Percentiles rank a stretch among this genome's conserved stretches.
These are phyloP conservation scores for Anser cygnoides DNA, from an alignment of 2,113 vertebrate genomes.

Conservation along the genomic window DNA sequence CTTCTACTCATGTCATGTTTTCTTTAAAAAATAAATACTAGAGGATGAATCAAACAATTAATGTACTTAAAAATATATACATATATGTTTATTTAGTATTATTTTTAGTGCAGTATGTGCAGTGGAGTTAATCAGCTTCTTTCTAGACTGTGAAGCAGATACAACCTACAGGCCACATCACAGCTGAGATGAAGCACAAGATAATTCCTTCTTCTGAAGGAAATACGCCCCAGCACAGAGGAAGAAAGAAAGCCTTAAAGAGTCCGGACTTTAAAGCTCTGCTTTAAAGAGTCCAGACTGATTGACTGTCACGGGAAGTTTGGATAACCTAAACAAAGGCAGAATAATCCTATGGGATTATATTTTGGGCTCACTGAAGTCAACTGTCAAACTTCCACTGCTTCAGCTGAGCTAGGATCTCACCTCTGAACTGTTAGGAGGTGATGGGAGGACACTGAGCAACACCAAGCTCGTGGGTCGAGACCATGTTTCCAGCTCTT, in stretches of 20 bases:
- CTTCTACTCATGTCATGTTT: background rate
- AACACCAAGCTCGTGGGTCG: background rate
- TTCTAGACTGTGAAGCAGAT: background rate
- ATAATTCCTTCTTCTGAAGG: background rate
- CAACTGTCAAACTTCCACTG: background rate
- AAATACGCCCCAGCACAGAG: background rate
- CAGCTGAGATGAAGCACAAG: background rate
- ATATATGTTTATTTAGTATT: background rate
- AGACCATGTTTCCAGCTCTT: background rate
- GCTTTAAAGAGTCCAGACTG: background rate
- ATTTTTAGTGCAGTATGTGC: too few relatives aligned
- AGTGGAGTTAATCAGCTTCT: background rate
- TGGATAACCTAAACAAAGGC: background rate
- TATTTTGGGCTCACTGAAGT: background rate
- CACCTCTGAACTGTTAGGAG: background rate
- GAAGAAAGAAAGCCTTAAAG: background rate
- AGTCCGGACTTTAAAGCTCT: background rate
- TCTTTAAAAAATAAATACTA: background rate
- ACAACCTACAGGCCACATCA: background rate
- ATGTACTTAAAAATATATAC: background rate
- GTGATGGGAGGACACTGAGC: background rate
- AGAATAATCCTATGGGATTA: background rate
- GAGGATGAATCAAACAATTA: background rate
- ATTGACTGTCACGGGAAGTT: background rate
- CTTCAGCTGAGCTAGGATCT: background rate